A percentile compares a stretch with the other conserved stretches of the same genome.
These are phyloP conservation scores for Drosophila paulistorum DNA, from an alignment of 1,140 invertebrate genomes.

Conservation along the genomic window DNA sequence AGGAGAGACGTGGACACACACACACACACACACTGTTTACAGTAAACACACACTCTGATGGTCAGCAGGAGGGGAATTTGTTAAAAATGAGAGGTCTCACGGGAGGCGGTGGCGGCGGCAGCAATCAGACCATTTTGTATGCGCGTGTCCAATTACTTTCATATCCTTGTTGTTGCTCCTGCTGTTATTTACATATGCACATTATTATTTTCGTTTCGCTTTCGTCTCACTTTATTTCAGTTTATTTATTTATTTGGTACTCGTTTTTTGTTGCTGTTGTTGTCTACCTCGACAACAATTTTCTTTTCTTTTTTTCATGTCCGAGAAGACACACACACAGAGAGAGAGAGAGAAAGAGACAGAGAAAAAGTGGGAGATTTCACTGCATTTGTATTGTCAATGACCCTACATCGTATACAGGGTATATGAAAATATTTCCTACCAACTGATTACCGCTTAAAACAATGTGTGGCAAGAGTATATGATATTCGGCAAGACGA, in stretches of 20 bases:
- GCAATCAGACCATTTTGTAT: slow-evolving; percentile 43
- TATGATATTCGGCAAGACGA: background rate
- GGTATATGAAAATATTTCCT: too few species aligned
- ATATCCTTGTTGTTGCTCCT: slow-evolving; percentile 50
- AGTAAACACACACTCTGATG: slow-evolving; percentile 61
- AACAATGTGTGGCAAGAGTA: background rate
- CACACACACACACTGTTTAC: slow-evolving; percentile 38
- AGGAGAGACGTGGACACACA: background rate
- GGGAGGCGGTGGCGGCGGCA: background rate
- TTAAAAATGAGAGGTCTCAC: background rate
- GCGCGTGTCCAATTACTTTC: slow-evolving; percentile 71
- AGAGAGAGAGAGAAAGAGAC: too few species aligned
- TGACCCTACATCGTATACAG: too few species aligned
- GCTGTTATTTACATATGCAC: slow-evolving; percentile 75
- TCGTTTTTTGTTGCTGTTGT: background rate
- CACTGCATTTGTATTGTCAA: background rate
- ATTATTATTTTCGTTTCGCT: slow-evolving; percentile 72
- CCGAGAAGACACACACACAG: too few species aligned
- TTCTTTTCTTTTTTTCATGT: slow-evolving; percentile 21
- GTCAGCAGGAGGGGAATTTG: background rate
- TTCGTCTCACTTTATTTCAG: slow-evolving; percentile 64
- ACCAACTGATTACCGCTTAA: too few species aligned
- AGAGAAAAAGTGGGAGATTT: background rate
- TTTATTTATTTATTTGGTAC: slow-evolving; percentile 68
- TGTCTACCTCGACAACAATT: slow-evolving; percentile 26